Evolutionary conservation across 2,113 vertebrate species (phyloP).

Genomic region (Burhinus bistriatus): DNA sequence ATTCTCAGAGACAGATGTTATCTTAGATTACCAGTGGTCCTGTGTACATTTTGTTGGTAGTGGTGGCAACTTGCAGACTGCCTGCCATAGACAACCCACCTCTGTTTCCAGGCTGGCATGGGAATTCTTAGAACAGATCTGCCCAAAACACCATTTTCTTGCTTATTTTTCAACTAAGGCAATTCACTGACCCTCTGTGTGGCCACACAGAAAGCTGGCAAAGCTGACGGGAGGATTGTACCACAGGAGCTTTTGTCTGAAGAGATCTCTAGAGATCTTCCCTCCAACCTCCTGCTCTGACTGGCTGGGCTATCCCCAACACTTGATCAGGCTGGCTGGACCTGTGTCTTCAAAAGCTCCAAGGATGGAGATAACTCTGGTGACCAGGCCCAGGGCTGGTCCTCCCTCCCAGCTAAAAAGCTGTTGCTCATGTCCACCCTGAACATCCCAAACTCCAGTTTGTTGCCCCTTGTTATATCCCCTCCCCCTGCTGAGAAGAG

Average conservation of each 20-base stretch:
- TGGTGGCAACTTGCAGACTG: not conserved
- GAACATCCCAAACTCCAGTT: not conserved
- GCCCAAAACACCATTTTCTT: not conserved
- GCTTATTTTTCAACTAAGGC: not conserved
- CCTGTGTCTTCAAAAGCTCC: not conserved
- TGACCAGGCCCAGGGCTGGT: not conserved
- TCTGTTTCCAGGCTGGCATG: not conserved
- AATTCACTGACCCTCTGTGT: not conserved
- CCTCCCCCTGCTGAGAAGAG: not conserved
- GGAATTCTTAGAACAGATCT: not conserved
- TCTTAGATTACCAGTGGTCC: not conserved
- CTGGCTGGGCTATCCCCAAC: not conserved
- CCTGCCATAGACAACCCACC: not conserved
- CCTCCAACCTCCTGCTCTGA: not conserved
- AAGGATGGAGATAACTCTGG: not conserved
- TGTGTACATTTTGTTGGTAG: not conserved
- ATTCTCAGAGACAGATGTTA: not conserved
- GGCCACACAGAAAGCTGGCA: not conserved
- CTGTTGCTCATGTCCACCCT: not conserved
- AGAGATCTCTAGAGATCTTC: not conserved
- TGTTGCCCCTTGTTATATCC: not conserved
- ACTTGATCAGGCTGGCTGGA: rapidly evolving
- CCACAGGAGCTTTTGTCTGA: not conserved
- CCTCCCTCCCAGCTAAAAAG: not conserved
- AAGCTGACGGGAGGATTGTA: not conserved